Conservation (phyloP, 2,888 invertebrate species). For the Drosophila maculinotata region DNA sequence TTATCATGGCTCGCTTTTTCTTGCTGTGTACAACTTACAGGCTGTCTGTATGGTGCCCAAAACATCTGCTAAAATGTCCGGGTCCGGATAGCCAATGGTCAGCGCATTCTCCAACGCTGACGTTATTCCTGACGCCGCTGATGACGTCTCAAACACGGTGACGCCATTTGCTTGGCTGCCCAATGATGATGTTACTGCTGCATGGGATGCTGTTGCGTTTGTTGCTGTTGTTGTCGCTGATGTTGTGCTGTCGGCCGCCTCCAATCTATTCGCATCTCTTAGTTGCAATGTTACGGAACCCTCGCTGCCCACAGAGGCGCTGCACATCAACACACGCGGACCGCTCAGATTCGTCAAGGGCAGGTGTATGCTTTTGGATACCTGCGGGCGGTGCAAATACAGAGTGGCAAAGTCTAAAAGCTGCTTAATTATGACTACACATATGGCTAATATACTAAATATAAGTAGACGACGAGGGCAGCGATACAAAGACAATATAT, state of each 20-base stretch:
- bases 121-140: constrained; percentile 53
- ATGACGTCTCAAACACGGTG: constrained; percentile 43
- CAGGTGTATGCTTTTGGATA: constrained; percentile 85
- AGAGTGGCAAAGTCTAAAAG: constrained; percentile 33
- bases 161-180: constrained; percentile 54
- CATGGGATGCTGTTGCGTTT: constrained; percentile 24
- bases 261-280: constrained; percentile 83
- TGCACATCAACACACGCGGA: constrained; percentile 84
- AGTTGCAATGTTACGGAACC: constrained; percentile 85
- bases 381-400: constrained; percentile 66
- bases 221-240: constrained; percentile 27
- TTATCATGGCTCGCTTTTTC: neutral
- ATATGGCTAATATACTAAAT: constrained; percentile 12
- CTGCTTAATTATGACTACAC: constrained; percentile 52
- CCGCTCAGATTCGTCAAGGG: constrained; percentile 84
- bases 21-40: constrained; percentile 82
- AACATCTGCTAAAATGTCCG: constrained; percentile 90
- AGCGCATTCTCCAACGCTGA: constrained; percentile 87
- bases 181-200: constrained; percentile 29
- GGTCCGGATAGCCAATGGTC: constrained; percentile 90
- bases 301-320: constrained; percentile 85
- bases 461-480: neutral
- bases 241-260: constrained; percentile 26
- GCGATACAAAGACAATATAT: constrained; percentile 17
- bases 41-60: constrained; percentile 88